Evolutionary conservation across 2,797 vertebrate species (phyloP).

Genomic region (Phoxinus dragarum): DNA sequence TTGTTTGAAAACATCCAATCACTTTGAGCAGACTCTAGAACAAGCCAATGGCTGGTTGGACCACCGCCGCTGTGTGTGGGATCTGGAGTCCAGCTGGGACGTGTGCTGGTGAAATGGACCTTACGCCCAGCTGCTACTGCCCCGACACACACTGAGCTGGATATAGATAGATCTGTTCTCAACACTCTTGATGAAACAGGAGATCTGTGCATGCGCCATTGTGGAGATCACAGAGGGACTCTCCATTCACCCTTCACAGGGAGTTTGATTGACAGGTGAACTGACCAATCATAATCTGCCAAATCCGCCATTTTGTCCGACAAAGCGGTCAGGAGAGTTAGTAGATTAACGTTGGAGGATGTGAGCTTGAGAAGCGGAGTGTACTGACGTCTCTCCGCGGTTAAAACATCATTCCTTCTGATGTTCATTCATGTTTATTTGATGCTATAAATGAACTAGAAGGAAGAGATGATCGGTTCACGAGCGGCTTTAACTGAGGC

Average conservation of each 20-base stretch:
- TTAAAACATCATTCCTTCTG: too few species aligned
- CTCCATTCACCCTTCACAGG: neutral
- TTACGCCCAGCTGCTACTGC: neutral
- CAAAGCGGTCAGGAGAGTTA: too few species aligned
- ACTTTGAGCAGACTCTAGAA: neutral
- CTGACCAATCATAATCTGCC: too few species aligned
- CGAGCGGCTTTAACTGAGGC: too few species aligned
- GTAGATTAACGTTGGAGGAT: too few species aligned
- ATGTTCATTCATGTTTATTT: too few species aligned
- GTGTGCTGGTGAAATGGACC: neutral
- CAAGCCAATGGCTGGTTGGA: neutral
- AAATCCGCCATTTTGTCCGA: too few species aligned
- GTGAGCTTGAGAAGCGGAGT: too few species aligned
- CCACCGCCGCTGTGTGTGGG: neutral
- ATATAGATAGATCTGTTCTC: slow-evolving; percentile 4
- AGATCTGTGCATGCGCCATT: neutral
- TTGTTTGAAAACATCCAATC: neutral
- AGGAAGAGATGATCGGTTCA: too few species aligned
- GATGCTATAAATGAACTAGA: too few species aligned
- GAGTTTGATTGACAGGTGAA: too few species aligned
- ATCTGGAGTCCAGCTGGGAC: neutral
- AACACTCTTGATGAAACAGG: neutral
- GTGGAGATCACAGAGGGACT: neutral
- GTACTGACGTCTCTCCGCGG: too few species aligned
- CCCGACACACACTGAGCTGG: neutral